Percentiles rank a stretch among this genome's conserved stretches.
Conservation (phyloP, 2,797 vertebrate species). For the Thunnus albacares region DNA sequence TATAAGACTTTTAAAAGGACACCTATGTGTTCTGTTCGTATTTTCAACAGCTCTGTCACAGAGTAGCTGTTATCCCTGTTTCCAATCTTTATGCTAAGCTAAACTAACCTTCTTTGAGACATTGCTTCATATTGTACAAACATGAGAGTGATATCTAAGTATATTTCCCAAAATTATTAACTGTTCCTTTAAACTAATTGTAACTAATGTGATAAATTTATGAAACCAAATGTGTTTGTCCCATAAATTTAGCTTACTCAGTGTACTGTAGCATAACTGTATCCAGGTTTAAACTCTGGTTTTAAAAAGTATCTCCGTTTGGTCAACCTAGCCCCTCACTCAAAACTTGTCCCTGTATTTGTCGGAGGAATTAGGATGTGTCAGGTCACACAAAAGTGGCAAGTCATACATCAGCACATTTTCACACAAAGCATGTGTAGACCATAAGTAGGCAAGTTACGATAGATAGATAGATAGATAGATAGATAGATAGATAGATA, state of each 20-base stretch:
- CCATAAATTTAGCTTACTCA: not conserved
- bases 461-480: constrained; percentile 21
- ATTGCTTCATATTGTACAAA: too few relatives aligned
- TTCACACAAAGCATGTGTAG: constrained; percentile 1
- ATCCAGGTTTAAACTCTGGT: not conserved
- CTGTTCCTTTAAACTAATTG: not conserved
- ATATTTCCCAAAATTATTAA: not conserved
- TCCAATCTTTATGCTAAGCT: too few relatives aligned
- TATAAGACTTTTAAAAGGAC: too few relatives aligned
- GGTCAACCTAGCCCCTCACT: not conserved
- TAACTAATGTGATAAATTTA: not conserved
- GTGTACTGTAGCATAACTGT: too few relatives aligned
- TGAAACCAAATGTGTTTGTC: not conserved
- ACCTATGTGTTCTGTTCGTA: too few relatives aligned
- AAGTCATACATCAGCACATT: constrained; percentile 48
- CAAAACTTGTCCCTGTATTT: constrained; percentile 3
- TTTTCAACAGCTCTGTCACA: too few relatives aligned
- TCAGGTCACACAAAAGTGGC: constrained; percentile 47
- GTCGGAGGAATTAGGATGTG: constrained; percentile 33
- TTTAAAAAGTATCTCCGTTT: not conserved
- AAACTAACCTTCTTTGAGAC: not conserved
- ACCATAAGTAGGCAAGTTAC: not conserved
- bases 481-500: constrained; percentile 20
- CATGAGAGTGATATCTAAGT: too few relatives aligned
- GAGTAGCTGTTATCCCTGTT: too few relatives aligned